phyloP scores from a whole-genome alignment of 2,797 vertebrate species.

The Trachurus trachurus region DNA sequence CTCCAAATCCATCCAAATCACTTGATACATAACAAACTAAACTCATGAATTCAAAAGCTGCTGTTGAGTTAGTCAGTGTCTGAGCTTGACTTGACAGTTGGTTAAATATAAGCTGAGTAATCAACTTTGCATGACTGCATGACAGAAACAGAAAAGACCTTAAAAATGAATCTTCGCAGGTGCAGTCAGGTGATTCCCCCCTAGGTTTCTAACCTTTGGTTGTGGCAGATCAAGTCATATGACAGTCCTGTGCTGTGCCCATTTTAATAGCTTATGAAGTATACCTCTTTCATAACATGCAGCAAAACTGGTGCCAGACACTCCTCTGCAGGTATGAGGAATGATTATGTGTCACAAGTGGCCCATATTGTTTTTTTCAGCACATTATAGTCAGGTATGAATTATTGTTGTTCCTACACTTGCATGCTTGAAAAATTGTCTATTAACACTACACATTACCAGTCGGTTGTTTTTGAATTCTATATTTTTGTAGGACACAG shows the following conservation, averaged over 20 bases:
- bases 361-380: neutral
- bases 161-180: slow-evolving; percentile 37
- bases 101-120: slow-evolving; percentile 3
- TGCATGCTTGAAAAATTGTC: neutral
- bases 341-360: neutral
- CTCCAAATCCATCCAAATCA: neutral
- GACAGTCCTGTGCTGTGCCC: neutral
- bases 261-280: neutral
- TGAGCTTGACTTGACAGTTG: neutral
- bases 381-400: too few relatives aligned
- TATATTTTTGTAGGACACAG: too few relatives aligned
- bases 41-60: neutral
- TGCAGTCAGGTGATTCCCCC: neutral
- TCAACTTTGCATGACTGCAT: neutral
- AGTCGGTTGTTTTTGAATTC: too few relatives aligned
- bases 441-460: too few relatives aligned
- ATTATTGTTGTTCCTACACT: neutral
- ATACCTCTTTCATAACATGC: neutral
- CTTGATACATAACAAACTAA: neutral
- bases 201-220: neutral
- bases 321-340: neutral
- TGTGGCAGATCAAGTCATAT: slow-evolving; percentile 5
- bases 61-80: neutral
- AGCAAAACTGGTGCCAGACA: neutral
- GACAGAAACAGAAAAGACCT: neutral